Evolutionary conservation across 2,888 invertebrate genomes (phyloP).

Genomic region (Corbicula japonica): DNA sequence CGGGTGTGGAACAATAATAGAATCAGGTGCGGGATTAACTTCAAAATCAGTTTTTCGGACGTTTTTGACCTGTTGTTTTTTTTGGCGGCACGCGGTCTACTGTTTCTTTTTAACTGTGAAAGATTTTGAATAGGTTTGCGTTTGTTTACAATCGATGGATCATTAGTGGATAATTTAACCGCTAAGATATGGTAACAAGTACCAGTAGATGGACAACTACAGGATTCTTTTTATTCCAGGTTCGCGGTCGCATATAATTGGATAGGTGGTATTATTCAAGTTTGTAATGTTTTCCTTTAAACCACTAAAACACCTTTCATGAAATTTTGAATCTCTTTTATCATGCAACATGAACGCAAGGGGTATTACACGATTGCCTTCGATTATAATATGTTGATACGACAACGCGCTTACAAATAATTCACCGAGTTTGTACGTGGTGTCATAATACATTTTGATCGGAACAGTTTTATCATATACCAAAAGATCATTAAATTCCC

Average conservation of each 20-base stretch:
- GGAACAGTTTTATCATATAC: background rate
- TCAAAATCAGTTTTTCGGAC: too few species aligned
- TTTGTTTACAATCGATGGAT: too few species aligned
- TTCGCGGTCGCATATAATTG: slow-evolving; percentile 35
- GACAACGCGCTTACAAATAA: slow-evolving; percentile 31
- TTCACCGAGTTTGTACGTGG: slow-evolving; percentile 26
- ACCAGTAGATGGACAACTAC: too few species aligned
- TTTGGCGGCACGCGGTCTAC: too few species aligned
- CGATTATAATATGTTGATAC: slow-evolving; percentile 30
- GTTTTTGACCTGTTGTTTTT: too few species aligned
- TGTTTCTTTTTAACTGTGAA: too few species aligned
- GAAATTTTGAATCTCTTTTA: slow-evolving; percentile 33
- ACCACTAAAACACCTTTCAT: slow-evolving; percentile 38
- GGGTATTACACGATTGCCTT: slow-evolving; percentile 11
- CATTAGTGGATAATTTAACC: too few species aligned
- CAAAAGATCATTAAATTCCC: slow-evolving; percentile 28
- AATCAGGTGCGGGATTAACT: too few species aligned
- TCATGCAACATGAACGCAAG: slow-evolving; percentile 40
- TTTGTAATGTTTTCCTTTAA: slow-evolving; percentile 27
- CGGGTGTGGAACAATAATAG: too few species aligned
- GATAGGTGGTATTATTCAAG: slow-evolving; percentile 7
- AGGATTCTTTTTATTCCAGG: slow-evolving; percentile 30
- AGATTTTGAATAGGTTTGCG: too few species aligned
- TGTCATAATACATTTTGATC: slow-evolving; percentile 23
- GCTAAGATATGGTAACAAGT: too few species aligned